Percentiles rank a stretch among this genome's conserved stretches.
Evolutionary conservation across 2,888 invertebrate species (phyloP).

Genomic region (Cryptocheilus praepositus): DNA sequence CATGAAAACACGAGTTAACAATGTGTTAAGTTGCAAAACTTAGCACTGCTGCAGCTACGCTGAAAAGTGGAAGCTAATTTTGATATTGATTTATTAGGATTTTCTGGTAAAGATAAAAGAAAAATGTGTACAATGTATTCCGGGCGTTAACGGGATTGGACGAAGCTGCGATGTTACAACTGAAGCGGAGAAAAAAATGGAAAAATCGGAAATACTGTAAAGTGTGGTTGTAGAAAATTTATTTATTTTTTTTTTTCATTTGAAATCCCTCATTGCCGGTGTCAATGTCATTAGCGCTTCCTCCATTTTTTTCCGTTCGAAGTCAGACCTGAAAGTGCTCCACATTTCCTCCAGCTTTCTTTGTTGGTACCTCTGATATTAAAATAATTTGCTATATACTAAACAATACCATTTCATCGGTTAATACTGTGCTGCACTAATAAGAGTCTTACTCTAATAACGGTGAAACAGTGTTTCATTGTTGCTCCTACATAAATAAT

Average conservation of each 20-base stretch:
- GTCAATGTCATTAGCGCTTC: constrained; percentile 70
- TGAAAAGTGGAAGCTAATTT: too few relatives aligned
- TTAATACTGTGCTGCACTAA: too few relatives aligned
- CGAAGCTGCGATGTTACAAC: too few relatives aligned
- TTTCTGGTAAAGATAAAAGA: too few relatives aligned
- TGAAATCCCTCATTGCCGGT: constrained; percentile 66
- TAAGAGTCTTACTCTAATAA: constrained; percentile 75
- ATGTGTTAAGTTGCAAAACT: not conserved
- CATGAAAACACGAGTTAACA: too few relatives aligned
- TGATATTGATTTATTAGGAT: too few relatives aligned
- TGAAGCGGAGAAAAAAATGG: too few relatives aligned
- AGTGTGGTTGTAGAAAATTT: too few relatives aligned
- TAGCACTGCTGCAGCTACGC: too few relatives aligned
- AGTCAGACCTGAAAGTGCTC: constrained; percentile 79
- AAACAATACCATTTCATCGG: not conserved
- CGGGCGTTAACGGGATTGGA: too few relatives aligned
- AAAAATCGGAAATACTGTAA: too few relatives aligned
- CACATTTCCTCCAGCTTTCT: constrained; percentile 81
- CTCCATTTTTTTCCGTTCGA: constrained; percentile 78
- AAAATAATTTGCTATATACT: constrained; percentile 10
- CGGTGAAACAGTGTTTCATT: constrained; percentile 86
- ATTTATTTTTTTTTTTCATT: constrained; percentile 37
- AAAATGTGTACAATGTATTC: too few relatives aligned
- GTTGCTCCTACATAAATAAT: constrained; percentile 87
- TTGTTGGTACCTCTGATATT: constrained; percentile 79